Evolutionary conservation across 2,888 invertebrate genomes (phyloP).

Genomic region (Chalcis sispes): DNA sequence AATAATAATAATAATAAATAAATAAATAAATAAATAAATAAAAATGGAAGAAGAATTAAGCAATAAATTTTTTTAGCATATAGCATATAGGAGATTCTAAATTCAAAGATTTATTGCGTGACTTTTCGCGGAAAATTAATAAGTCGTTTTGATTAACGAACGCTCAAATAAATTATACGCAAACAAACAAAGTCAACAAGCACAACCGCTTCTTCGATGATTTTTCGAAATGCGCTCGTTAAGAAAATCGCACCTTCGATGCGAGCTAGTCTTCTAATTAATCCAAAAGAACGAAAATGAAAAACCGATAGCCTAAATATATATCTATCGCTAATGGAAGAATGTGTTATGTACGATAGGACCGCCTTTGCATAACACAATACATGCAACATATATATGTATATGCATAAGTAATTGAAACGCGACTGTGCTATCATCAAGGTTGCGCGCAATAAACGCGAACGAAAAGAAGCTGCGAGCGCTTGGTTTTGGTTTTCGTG

Average conservation of each 20-base stretch:
- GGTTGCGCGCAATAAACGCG: conserved; percentile 17
- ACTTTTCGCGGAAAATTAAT: too few species aligned
- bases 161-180: background rate
- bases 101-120: background rate
- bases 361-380: conserved; percentile 13
- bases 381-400: conserved; percentile 25
- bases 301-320: background rate
- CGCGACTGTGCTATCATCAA: conserved; percentile 35
- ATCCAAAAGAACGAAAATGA: background rate
- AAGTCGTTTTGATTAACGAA: background rate
- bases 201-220: conserved; percentile 8
- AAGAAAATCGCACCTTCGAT: conserved; percentile 29
- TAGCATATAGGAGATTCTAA: background rate
- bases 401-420: conserved; percentile 32
- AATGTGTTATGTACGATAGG: conserved; percentile 9
- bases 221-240: background rate
- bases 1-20: too few species aligned
- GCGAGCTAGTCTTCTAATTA: background rate
- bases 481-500: conserved; percentile 1
- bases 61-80: conserved; percentile 34
- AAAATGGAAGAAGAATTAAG: conserved; percentile 29
- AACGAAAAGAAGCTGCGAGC: background rate
- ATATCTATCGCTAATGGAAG: background rate
- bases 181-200: too few species aligned
- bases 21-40: too few species aligned